Evolutionary conservation across 2,113 vertebrate genomes (phyloP).

Genomic region (Apus apus): DNA sequence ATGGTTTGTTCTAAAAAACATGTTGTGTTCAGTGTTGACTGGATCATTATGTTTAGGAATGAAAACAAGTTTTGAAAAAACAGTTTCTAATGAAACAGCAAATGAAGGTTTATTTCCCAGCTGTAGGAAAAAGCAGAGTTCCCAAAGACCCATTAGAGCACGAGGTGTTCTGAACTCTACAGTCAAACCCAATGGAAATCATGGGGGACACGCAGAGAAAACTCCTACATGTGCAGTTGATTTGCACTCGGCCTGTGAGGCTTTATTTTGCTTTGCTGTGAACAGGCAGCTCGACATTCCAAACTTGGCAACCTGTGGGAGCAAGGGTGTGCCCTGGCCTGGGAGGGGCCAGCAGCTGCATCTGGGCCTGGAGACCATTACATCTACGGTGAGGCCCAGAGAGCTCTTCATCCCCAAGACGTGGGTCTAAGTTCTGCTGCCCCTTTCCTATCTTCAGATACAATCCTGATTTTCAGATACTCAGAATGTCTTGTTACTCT

Average conservation of each 20-base stretch:
- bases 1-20: background rate
- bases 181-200: background rate
- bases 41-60: background rate
- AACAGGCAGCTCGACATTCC: slow-evolving; percentile 3
- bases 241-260: background rate
- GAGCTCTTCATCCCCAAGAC: background rate
- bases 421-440: background rate
- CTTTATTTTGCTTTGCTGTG: slow-evolving; percentile 14
- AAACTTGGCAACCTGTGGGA: background rate
- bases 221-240: slow-evolving; percentile 4
- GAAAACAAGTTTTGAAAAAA: slow-evolving; percentile 43
- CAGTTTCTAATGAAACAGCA: slow-evolving; percentile 30
- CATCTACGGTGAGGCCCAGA: background rate
- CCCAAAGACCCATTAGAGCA: slow-evolving; percentile 27
- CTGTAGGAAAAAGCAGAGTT: background rate
- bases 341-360: slow-evolving; percentile 51
- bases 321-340: slow-evolving; percentile 5
- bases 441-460: background rate
- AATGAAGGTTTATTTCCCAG: background rate
- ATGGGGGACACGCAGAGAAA: background rate
- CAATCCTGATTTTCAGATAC: background rate
- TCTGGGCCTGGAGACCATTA: background rate
- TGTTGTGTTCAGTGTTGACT: background rate
- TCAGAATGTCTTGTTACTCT: background rate
- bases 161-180: background rate